A percentile compares a stretch with the other conserved stretches of the same genome.
Evolutionary conservation across 2,113 vertebrate genomes (phyloP).

Genomic region (Hippocampus comes): DNA sequence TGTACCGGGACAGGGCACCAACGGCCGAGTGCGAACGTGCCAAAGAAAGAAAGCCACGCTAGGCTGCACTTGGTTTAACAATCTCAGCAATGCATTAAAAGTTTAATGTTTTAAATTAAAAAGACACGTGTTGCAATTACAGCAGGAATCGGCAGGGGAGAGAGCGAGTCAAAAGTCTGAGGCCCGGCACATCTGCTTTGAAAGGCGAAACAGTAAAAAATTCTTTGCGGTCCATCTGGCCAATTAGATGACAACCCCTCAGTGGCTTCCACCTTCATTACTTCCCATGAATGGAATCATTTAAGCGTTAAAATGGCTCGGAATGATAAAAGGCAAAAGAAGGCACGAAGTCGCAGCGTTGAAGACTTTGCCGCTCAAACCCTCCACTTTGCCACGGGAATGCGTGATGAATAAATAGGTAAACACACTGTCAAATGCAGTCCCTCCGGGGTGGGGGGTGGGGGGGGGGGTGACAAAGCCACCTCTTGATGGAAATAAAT

Average conservation of each 20-base stretch:
- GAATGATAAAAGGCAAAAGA: background rate
- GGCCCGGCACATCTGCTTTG: constrained; percentile 15
- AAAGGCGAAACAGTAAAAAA: constrained; percentile 12
- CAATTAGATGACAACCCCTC: constrained; percentile 9
- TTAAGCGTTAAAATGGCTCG: background rate
- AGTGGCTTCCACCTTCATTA: constrained; percentile 1
- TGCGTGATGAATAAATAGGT: constrained; percentile 4
- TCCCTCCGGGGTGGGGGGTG: background rate
- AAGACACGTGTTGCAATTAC: constrained; percentile 6
- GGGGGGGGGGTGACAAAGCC: background rate
- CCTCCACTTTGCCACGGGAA: background rate
- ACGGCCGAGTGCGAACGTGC: background rate
- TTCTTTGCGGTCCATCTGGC: constrained; percentile 9
- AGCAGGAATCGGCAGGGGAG: background rate
- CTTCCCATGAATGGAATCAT: background rate
- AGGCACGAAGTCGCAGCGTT: background rate
- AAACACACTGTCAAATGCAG: background rate
- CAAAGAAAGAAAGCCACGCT: background rate
- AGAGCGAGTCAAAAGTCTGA: background rate
- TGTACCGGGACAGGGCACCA: background rate
- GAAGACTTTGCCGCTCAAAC: background rate
- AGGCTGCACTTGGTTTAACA: background rate
- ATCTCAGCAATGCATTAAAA: background rate
- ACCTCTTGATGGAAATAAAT: background rate
- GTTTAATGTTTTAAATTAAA: too few species aligned